These are phyloP conservation scores for Mormoops blainvillei DNA, from an alignment of 2,113 vertebrate genomes.

Conservation along the genomic window DNA sequence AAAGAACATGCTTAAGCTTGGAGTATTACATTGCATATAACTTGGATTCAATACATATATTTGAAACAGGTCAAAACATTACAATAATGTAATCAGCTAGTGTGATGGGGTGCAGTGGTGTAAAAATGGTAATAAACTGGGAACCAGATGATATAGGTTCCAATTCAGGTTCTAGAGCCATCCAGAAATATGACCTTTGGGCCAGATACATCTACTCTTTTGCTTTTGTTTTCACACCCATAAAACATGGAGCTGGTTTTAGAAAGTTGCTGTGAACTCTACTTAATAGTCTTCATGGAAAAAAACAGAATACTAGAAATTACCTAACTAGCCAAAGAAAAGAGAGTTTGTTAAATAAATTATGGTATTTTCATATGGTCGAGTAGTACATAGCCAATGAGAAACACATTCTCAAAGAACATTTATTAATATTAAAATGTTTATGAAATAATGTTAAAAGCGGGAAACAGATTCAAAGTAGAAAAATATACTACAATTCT, in stretches of 20 bases:
- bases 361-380: not conserved
- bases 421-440: not conserved
- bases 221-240: not conserved
- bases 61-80: constrained; percentile 5
- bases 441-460: not conserved
- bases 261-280: not conserved
- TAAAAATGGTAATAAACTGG: not conserved
- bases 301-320: not conserved
- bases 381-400: not conserved
- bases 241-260: not conserved
- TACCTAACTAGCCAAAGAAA: constrained; percentile 15
- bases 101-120: not conserved
- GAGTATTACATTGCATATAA: not conserved
- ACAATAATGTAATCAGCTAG: not conserved
- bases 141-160: not conserved
- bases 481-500: not conserved
- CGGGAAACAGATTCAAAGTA: not conserved
- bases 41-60: not conserved
- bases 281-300: not conserved
- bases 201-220: not conserved
- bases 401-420: not conserved
- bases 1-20: not conserved
- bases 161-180: not conserved
- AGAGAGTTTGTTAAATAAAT: constrained; percentile 15
- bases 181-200: not conserved